phyloP scores from a whole-genome alignment of 2,797 vertebrate genomes.

The Lutjanus campechanus region DNA sequence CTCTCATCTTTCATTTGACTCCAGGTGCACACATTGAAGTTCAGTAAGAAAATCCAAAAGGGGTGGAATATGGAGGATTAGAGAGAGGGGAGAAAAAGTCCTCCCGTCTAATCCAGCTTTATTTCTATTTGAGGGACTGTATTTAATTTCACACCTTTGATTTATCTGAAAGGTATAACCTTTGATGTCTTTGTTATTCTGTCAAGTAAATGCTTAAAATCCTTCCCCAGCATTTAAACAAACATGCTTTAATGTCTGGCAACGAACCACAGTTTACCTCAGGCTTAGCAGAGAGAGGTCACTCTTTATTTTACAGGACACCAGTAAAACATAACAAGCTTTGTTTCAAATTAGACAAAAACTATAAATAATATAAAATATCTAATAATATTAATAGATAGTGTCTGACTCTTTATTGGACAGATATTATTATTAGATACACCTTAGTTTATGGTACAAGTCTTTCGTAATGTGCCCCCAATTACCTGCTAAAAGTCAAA shows the following conservation, averaged over 20 bases:
- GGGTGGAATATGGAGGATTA: slow-evolving; percentile 8
- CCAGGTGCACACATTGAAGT: slow-evolving; percentile 1
- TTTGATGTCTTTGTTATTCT: slow-evolving; percentile 6
- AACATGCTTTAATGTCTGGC: slow-evolving; percentile 12
- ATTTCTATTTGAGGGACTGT: neutral
- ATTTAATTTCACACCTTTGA: slow-evolving; percentile 28
- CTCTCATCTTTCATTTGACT: slow-evolving; percentile 22
- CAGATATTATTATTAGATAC: too few relatives aligned
- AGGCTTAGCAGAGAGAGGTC: slow-evolving; percentile 7
- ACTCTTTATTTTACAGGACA: too few relatives aligned
- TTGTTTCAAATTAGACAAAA: too few relatives aligned
- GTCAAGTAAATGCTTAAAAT: slow-evolving; percentile 20
- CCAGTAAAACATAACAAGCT: too few relatives aligned
- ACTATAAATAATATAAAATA: too few relatives aligned
- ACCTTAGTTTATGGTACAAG: too few relatives aligned
- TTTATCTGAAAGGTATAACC: slow-evolving; percentile 22
- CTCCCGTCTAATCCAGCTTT: neutral
- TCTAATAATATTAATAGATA: too few relatives aligned
- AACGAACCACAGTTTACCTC: slow-evolving; percentile 12
- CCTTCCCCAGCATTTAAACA: slow-evolving; percentile 24
- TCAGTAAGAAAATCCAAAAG: neutral
- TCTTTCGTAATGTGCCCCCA: too few relatives aligned
- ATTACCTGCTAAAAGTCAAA: too few relatives aligned
- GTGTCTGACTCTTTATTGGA: too few relatives aligned
- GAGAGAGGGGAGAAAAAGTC: neutral